A percentile compares a stretch with the other conserved stretches of the same genome.
These are phyloP conservation scores for Drosophila mayaguana DNA, from an alignment of 2,888 invertebrate species.

Conservation along the genomic window DNA sequence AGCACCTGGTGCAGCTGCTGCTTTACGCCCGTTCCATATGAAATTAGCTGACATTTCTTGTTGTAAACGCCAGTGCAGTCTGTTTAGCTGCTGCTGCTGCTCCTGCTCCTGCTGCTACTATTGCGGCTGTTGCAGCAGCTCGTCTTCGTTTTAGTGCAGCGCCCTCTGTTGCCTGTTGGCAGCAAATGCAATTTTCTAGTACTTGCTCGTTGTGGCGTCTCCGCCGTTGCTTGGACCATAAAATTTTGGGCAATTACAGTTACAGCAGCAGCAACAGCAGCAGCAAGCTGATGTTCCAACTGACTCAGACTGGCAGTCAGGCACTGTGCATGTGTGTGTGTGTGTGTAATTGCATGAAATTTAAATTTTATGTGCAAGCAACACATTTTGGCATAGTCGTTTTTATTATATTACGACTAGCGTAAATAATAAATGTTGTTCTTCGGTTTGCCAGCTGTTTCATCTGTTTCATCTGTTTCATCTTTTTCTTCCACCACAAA, in stretches of 20 bases:
- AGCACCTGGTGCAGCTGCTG: constrained; percentile 75
- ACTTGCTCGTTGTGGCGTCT: constrained; percentile 44
- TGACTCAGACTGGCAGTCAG: constrained; percentile 10
- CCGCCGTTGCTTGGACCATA: constrained; percentile 56
- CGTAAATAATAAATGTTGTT: constrained; percentile 66
- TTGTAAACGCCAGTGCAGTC: constrained; percentile 59
- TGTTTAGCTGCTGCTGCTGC: constrained; percentile 24
- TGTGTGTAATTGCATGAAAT: constrained; percentile 67
- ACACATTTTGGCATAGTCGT: constrained; percentile 64
- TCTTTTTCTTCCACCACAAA: constrained; percentile 28
- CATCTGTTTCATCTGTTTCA: constrained; percentile 40
- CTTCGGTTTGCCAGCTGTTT: constrained; percentile 29
- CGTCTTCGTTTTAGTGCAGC: constrained; percentile 64
- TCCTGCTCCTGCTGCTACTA: not conserved
- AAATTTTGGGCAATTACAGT: constrained; percentile 79
- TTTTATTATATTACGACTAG: constrained; percentile 59
- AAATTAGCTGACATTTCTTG: constrained; percentile 71
- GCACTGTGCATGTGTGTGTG: constrained; percentile 6
- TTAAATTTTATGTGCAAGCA: constrained; percentile 72
- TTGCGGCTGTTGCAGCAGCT: constrained; percentile 7
- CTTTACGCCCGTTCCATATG: constrained; percentile 24
- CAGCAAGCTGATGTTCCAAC: constrained; percentile 30
- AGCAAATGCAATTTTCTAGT: constrained; percentile 78
- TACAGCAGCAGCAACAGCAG: constrained; percentile 31
- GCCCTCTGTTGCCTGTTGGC: constrained; percentile 62